Conservation (phyloP, 53 echinoderm and acorn worm genomes). For the Stichopus horrens region DNA sequence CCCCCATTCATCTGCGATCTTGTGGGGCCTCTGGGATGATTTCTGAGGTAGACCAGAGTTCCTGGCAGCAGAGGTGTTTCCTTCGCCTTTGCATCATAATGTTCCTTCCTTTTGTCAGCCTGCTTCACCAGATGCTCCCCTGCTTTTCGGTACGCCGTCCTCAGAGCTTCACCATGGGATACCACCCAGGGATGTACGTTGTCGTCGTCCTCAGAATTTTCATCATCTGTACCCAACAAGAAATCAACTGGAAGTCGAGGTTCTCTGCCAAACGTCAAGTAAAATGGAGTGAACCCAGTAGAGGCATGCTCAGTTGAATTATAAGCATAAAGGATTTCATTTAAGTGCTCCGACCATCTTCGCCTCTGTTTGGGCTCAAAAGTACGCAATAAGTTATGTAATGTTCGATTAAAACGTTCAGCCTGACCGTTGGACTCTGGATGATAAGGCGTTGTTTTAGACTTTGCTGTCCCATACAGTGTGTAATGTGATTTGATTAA, state of each 20-base stretch:
- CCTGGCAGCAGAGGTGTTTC: slow-evolving; percentile 39
- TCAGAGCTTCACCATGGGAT: not conserved
- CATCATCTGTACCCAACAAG: slow-evolving; percentile 9
- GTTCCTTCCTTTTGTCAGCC: slow-evolving; percentile 8
- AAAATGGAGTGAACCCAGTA: slow-evolving; percentile 56
- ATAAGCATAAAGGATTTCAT: slow-evolving; percentile 55
- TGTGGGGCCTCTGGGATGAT: slow-evolving; percentile 56
- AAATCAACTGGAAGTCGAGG: slow-evolving; percentile 55
- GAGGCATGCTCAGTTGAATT: slow-evolving; percentile 52
- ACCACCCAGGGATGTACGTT: slow-evolving; percentile 6
- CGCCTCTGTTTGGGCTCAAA: slow-evolving; percentile 35
- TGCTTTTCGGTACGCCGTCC: slow-evolving; percentile 43
- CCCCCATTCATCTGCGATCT: slow-evolving; percentile 56
- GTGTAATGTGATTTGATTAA: slow-evolving; percentile 53
- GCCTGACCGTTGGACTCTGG: slow-evolving; percentile 60
- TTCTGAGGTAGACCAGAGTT: slow-evolving; percentile 38
- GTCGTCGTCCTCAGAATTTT: not conserved
- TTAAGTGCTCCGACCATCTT: slow-evolving; percentile 56
- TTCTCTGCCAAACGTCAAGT: slow-evolving; percentile 58
- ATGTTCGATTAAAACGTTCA: slow-evolving; percentile 60
- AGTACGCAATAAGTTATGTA: slow-evolving; percentile 48
- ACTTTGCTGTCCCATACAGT: slow-evolving; percentile 55
- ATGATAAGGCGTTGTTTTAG: slow-evolving; percentile 63
- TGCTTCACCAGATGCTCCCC: slow-evolving; percentile 22
- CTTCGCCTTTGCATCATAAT: slow-evolving; percentile 33